phyloP scores from a whole-genome alignment of 1,140 invertebrate genomes.

The Drosophila biarmipes region DNA sequence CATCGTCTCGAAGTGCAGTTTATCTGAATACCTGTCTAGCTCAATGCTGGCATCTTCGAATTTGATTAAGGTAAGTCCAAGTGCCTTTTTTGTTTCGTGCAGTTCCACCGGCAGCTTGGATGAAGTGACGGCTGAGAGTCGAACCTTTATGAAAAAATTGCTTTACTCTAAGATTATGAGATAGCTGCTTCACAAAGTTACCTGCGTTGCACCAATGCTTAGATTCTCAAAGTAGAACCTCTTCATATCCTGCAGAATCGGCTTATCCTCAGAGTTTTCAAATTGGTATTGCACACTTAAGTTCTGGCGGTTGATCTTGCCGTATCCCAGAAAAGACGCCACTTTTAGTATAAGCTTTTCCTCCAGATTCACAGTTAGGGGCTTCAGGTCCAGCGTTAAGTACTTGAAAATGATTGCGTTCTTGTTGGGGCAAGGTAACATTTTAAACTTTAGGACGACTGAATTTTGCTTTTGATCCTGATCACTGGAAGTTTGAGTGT shows the following conservation, averaged over 20 bases:
- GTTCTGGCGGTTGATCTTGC: slow-evolving; percentile 75
- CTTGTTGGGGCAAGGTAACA: slow-evolving; percentile 89
- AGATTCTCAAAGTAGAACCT: slow-evolving; percentile 96
- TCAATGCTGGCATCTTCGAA: slow-evolving; percentile 98
- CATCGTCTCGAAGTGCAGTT: slow-evolving; percentile 95
- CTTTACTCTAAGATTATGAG: slow-evolving; percentile 26
- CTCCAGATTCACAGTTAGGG: slow-evolving; percentile 93
- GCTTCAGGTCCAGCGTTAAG: slow-evolving; percentile 92
- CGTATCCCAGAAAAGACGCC: slow-evolving; percentile 88
- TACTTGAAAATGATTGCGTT: slow-evolving; percentile 93
- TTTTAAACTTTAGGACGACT: slow-evolving; percentile 88
- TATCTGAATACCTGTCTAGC: slow-evolving; percentile 92
- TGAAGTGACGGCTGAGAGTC: slow-evolving; percentile 93
- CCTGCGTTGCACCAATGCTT: slow-evolving; percentile 90
- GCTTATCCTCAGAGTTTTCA: slow-evolving; percentile 89
- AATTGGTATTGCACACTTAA: slow-evolving; percentile 58
- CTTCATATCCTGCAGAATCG: slow-evolving; percentile 91
- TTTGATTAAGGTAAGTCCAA: slow-evolving; percentile 95
- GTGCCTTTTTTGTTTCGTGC: slow-evolving; percentile 91
- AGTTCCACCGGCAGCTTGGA: slow-evolving; percentile 91
- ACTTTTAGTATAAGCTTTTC: slow-evolving; percentile 94
- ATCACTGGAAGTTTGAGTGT: slow-evolving; percentile 86
- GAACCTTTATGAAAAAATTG: slow-evolving; percentile 86
- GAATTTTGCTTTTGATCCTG: slow-evolving; percentile 85
- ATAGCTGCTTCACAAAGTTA: slow-evolving; percentile 70